Conservation (phyloP, 2,888 invertebrate genomes). For the Nemapogon koenigi region DNA sequence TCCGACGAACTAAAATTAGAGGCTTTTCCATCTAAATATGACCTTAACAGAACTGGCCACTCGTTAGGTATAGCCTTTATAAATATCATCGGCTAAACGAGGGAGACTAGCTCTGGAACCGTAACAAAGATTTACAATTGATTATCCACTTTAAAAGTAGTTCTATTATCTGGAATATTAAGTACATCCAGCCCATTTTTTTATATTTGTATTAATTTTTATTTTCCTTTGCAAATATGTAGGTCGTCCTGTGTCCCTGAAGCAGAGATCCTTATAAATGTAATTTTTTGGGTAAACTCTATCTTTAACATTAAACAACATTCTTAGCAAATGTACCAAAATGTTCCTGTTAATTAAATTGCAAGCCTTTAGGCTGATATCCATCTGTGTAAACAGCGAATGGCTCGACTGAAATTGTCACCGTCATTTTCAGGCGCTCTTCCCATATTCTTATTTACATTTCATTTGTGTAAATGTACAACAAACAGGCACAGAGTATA, state of each 20-base stretch:
- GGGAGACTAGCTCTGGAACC: no score
- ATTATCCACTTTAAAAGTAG: neutral
- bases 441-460: slow-evolving; percentile 36
- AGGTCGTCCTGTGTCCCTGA: no score
- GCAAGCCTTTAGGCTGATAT: slow-evolving; percentile 7
- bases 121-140: no score
- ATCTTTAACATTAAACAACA: no score
- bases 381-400: slow-evolving; percentile 4
- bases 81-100: no score
- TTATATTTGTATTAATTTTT: neutral
- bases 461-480: slow-evolving; percentile 37
- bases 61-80: no score
- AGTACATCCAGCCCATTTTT: neutral
- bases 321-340: slow-evolving; percentile 5
- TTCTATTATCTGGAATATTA: neutral
- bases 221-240: neutral
- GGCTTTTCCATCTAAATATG: no score
- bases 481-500: no score
- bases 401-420: slow-evolving; percentile 5
- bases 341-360: slow-evolving; percentile 9
- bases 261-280: no score
- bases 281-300: no score
- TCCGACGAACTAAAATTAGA: no score
- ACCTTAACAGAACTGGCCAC: no score
- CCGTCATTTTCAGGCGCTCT: slow-evolving; percentile 6